Percentiles rank a stretch among this genome's conserved stretches.
These are phyloP conservation scores for Coenonympha arcania DNA, from an alignment of 2,888 invertebrate species.

Conservation along the genomic window DNA sequence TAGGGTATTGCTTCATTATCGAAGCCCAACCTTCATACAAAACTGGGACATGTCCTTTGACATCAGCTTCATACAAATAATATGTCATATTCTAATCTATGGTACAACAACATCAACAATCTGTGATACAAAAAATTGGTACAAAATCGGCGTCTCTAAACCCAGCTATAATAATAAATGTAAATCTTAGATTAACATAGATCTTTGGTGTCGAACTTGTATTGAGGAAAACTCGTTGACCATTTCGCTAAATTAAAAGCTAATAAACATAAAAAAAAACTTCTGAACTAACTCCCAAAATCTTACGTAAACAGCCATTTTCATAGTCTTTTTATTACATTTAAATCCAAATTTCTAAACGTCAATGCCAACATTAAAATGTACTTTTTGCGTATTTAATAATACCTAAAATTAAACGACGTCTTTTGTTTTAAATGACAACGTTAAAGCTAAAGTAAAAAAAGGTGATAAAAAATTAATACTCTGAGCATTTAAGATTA, in stretches of 20 bases:
- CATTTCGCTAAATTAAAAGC: not conserved
- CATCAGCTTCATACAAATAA: no score
- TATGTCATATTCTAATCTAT: no score
- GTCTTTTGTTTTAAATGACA: not conserved
- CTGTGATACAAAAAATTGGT: not conserved
- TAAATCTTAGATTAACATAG: conserved; percentile 39
- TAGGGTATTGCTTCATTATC: no score
- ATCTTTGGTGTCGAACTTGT: conserved; percentile 64
- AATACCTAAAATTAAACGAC: not conserved
- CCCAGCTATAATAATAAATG: conserved; percentile 40
- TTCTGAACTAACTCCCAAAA: not conserved
- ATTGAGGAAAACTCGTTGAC: conserved; percentile 19
- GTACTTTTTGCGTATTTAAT: not conserved
- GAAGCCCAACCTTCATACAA: no score
- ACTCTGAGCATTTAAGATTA: conserved; percentile 22
- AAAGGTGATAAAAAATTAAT: conserved; percentile 20
- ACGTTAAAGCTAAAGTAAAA: conserved; percentile 13
- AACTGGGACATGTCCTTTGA: no score
- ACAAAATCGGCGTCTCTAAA: conserved; percentile 23
- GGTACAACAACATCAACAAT: not conserved
- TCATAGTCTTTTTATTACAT: conserved; percentile 4
- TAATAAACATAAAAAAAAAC: conserved; percentile 4
- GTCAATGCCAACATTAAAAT: not conserved
- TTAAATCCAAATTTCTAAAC: not conserved
- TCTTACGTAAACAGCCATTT: conserved; percentile 16